Conservation (phyloP, 2,888 invertebrate genomes). For the Campoplex nolae region DNA sequence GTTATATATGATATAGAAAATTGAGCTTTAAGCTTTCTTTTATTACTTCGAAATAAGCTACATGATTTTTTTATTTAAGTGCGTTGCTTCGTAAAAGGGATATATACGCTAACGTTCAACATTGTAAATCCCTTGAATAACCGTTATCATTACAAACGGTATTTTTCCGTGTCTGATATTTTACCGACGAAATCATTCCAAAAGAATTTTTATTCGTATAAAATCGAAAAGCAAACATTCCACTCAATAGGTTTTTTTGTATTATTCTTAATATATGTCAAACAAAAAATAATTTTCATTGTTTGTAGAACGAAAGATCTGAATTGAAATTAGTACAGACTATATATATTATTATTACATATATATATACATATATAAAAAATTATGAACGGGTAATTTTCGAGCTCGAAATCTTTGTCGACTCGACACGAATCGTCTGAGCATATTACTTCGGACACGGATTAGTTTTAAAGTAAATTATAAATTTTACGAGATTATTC, state of each 20-base stretch:
- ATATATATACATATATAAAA: slow-evolving; percentile 36
- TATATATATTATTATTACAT: background rate
- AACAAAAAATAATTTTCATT: background rate
- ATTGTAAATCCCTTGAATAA: slow-evolving; percentile 7
- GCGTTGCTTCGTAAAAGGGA: slow-evolving; percentile 39
- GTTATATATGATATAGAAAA: slow-evolving; percentile 45
- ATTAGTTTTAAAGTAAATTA: slow-evolving; percentile 49
- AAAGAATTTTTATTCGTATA: slow-evolving; percentile 29
- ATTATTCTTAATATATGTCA: slow-evolving; percentile 8
- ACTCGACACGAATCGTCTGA: slow-evolving; percentile 17
- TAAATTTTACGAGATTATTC: slow-evolving; percentile 61
- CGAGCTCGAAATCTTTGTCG: slow-evolving; percentile 12
- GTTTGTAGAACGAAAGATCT: slow-evolving; percentile 43
- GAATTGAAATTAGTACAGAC: slow-evolving; percentile 42
- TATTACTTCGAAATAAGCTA: slow-evolving; percentile 19
- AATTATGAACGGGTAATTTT: slow-evolving; percentile 34
- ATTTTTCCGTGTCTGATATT: slow-evolving; percentile 45
- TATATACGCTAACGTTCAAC: slow-evolving; percentile 12
- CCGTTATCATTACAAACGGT: slow-evolving; percentile 3
- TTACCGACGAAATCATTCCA: slow-evolving; percentile 39
- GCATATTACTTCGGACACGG: slow-evolving; percentile 46
- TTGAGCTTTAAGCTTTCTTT: slow-evolving; percentile 63
- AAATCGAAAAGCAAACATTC: slow-evolving; percentile 40
- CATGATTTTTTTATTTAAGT: slow-evolving; percentile 38
- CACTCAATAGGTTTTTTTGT: slow-evolving; percentile 24